Evolutionary conservation across 2,797 vertebrate genomes (phyloP).

Genomic region (Acrocephalus scirpaceus): DNA sequence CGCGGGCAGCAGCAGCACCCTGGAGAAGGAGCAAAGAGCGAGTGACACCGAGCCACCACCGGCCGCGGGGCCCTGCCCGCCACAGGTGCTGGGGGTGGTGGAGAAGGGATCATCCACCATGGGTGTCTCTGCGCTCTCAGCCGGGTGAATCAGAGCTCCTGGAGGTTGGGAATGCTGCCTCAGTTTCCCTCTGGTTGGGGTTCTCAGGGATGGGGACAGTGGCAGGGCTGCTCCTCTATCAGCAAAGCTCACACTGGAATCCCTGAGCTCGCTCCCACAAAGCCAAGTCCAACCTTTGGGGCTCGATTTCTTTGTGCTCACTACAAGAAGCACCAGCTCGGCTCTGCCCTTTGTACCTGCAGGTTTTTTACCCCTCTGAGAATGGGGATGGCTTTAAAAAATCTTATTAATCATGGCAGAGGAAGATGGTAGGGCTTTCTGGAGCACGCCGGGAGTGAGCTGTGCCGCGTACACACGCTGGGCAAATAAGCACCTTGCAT

Average conservation of each 20-base stretch:
- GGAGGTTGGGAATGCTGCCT: neutral
- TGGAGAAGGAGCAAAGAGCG: neutral
- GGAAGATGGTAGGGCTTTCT: slow-evolving; percentile 24
- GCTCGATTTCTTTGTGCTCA: slow-evolving; percentile 13
- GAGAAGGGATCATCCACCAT: neutral
- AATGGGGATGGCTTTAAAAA: slow-evolving; percentile 1
- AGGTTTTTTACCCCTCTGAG: neutral
- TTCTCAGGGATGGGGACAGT: rapidly evolving
- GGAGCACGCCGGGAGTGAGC: neutral
- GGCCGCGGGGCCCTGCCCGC: neutral
- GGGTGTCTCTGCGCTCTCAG: neutral
- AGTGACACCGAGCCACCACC: neutral
- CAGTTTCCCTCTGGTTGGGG: neutral
- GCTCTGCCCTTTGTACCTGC: slow-evolving; percentile 21
- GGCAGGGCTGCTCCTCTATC: neutral
- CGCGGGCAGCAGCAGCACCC: slow-evolving; percentile 10
- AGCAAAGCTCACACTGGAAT: neutral
- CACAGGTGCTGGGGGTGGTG: neutral
- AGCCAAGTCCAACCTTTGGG: neutral
- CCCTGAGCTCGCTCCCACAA: neutral
- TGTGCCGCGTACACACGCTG: neutral
- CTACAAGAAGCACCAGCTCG: neutral
- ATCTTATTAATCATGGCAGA: neutral
- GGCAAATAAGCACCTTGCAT: slow-evolving; percentile 42
- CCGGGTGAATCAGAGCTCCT: neutral